Conservation (phyloP, 1,140 invertebrate species). For the Anthonomus grandis region DNA sequence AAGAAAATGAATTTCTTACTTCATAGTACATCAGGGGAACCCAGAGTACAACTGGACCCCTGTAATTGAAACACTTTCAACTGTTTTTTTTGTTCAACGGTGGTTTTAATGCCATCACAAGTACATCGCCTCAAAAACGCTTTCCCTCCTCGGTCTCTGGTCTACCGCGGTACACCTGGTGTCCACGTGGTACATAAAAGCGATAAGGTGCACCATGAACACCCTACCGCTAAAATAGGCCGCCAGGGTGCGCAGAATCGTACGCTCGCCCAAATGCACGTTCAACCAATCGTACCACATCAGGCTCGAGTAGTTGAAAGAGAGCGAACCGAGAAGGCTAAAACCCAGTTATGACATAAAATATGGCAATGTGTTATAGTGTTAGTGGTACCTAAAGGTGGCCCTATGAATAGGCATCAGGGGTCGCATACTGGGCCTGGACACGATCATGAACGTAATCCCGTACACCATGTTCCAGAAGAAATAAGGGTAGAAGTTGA, state of each 20-base stretch:
- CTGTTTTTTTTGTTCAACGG: too few relatives aligned
- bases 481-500: conserved; percentile 27
- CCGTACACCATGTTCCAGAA: conserved; percentile 45
- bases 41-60: too few relatives aligned
- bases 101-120: too few relatives aligned
- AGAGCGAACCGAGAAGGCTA: conserved; percentile 40
- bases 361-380: not conserved
- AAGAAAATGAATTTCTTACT: too few relatives aligned
- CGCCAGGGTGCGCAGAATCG: conserved; percentile 30
- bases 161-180: conserved; percentile 22
- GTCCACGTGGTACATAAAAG: conserved; percentile 43
- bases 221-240: conserved; percentile 39
- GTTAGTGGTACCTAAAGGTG: conserved; percentile 34
- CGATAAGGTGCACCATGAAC: conserved; percentile 40
- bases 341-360: conserved; percentile 25
- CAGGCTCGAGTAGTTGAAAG: conserved; percentile 40
- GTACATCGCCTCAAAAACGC: conserved; percentile 35
- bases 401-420: conserved; percentile 32
- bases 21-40: too few relatives aligned
- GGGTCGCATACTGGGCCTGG: conserved; percentile 35
- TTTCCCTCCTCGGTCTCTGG: conserved; percentile 14
- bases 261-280: conserved; percentile 21
- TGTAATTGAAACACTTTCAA: too few relatives aligned
- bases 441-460: conserved; percentile 37
- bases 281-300: conserved; percentile 34